Evolutionary conservation across 1,140 invertebrate genomes (phyloP), one percentile per base, ranked within the genome.

Genomic region (Uloborus diversus): DNA sequence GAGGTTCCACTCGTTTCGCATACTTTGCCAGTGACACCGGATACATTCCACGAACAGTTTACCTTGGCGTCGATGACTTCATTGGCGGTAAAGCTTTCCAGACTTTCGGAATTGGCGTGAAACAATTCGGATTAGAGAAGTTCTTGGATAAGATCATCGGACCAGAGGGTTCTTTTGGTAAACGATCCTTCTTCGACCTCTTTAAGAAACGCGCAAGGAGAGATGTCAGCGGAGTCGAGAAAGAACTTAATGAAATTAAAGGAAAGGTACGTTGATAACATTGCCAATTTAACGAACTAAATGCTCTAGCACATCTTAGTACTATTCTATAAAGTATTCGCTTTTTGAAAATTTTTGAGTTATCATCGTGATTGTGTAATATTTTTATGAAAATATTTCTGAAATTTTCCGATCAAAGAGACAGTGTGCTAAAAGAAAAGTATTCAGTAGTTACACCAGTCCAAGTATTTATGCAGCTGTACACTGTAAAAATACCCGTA

Each of bases 171-270:
- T 47, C 61, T 20, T 51, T 69, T 23, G 59, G 49, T 1, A 42
- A 64, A 17, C 62, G 79, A 27, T 81, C 81, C 13, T n/a, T 81
- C 35, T 80, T 82, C 32, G 75, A 81, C 59, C 23, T 81, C 9
- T 82, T 82, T 30, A 68, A 75, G 27, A 70, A 80, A 23, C 42
- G 66, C 0, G 32, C 25, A 13, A 71, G 71, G 20, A 75, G 81
- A 64, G 70, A 81, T 9, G 37, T 57, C 1, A 37, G 25, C 25
- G 32, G 28, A 27, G 66, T 79, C 0, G 66, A 81, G 23, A 82
- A 78, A 32, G 82, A 82, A 81, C 25, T 68, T 2, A 81, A 70
- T 20, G 76, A 80, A 35, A 81, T 79, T 27, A 61, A 81, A 42
- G 61, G 30, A 37, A 81, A 79, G 25, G 80, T 82, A 42, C 35